Conservation (phyloP, 2,888 invertebrate species). For the Teleiodes luculella region DNA sequence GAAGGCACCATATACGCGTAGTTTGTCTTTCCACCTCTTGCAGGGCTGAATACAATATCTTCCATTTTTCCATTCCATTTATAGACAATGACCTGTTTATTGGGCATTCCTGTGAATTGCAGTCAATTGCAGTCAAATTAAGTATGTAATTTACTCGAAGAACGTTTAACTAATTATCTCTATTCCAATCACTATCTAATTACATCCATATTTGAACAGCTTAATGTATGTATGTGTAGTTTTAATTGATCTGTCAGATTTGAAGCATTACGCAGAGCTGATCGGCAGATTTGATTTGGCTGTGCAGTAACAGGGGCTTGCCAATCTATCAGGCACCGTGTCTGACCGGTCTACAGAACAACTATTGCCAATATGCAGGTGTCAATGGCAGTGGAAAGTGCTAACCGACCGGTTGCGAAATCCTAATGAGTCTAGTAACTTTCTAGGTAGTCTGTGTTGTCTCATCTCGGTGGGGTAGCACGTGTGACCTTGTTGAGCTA, state of each 20-base stretch:
- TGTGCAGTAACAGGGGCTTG: background rate
- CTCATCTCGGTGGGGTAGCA: background rate
- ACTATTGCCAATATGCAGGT: conserved; percentile 22
- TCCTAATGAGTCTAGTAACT: conserved; percentile 7
- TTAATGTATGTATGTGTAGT: conserved; percentile 1
- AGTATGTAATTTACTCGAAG: no score
- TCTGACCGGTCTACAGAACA: conserved; percentile 2
- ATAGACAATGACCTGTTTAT: no score
- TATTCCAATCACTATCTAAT: background rate
- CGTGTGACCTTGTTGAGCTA: conserved; percentile 17
- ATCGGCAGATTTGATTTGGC: background rate
- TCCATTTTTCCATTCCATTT: no score
- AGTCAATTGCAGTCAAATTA: no score
- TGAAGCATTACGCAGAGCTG: background rate
- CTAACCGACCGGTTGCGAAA: conserved; percentile 21
- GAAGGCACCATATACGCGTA: no score
- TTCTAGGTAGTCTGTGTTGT: conserved; percentile 12
- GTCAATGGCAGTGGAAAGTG: conserved; percentile 26
- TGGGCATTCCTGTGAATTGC: no score
- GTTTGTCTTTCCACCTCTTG: no score
- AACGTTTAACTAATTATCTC: no score
- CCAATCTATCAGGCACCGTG: conserved; percentile 1
- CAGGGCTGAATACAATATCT: no score
- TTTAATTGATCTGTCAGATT: conserved; percentile 5
- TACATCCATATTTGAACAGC: background rate